These are phyloP conservation scores for Agrilus mali DNA, from an alignment of 2,888 invertebrate genomes.

Conservation along the genomic window DNA sequence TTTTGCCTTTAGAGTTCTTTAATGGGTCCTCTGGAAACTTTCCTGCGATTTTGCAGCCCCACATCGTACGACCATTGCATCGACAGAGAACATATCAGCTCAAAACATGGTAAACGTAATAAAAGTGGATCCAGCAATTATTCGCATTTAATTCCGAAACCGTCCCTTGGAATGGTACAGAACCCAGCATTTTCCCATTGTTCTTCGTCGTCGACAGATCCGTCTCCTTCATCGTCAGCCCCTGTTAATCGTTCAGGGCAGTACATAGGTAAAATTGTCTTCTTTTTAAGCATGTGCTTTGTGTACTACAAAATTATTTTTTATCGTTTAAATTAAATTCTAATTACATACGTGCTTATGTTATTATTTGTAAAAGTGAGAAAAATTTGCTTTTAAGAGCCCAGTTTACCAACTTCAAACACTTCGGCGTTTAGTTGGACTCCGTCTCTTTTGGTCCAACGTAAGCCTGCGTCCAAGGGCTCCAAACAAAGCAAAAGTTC, in stretches of 20 bases:
- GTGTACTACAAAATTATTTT: too few species aligned
- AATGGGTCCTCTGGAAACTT: conserved; percentile 30
- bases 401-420: conserved; percentile 8
- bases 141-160: too few species aligned
- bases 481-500: conserved; percentile 14
- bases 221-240: too few species aligned
- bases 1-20: conserved; percentile 12
- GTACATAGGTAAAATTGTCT: too few species aligned
- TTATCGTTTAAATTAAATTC: too few species aligned
- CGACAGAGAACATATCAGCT: conserved; percentile 14
- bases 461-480: conserved; percentile 19
- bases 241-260: too few species aligned
- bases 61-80: too few species aligned
- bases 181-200: too few species aligned
- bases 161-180: too few species aligned
- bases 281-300: too few species aligned
- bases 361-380: not conserved
- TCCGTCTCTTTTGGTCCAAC: conserved; percentile 27
- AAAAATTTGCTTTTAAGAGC: conserved; percentile 4
- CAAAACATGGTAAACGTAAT: conserved; percentile 27
- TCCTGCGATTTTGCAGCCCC: conserved; percentile 29
- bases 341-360: too few species aligned
- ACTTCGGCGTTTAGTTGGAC: conserved; percentile 31
- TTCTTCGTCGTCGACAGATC: too few species aligned
- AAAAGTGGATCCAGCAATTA: conserved; percentile 5